Percentiles rank a stretch among this genome's conserved stretches.
These are phyloP conservation scores for Vipera ursinii DNA, from an alignment of 2,797 vertebrate species.

Conservation along the genomic window DNA sequence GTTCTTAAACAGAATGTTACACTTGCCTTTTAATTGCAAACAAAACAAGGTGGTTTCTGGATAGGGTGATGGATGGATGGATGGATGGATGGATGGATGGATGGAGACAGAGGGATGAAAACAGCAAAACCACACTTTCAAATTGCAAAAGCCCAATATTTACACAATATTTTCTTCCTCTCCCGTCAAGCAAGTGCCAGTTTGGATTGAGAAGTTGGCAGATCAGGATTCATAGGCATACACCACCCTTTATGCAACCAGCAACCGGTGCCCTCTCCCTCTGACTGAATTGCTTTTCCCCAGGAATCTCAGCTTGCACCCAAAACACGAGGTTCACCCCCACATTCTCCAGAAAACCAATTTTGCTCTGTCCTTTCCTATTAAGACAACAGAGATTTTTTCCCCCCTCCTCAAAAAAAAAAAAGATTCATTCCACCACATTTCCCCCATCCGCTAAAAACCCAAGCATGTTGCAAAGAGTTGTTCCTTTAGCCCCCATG, in stretches of 20 bases:
- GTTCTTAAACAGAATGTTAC: neutral
- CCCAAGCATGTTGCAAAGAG: accelerated
- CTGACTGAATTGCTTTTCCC: neutral
- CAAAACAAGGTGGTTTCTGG: neutral
- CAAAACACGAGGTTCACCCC: accelerated
- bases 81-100: neutral
- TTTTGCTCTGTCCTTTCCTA: neutral
- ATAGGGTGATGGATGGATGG: neutral
- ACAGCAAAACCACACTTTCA: neutral
- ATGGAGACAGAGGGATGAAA: neutral
- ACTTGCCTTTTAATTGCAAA: neutral
- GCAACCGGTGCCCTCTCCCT: neutral
- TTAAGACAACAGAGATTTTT: accelerated
- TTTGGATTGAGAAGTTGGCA: neutral
- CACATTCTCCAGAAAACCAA: neutral
- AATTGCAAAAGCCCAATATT: neutral
- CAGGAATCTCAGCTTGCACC: neutral
- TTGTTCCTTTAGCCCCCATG: neutral
- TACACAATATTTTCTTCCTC: neutral
- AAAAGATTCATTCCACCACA: accelerated
- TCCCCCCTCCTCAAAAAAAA: accelerated
- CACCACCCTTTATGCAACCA: neutral
- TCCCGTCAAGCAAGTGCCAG: neutral
- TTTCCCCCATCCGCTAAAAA: neutral
- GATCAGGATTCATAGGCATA: neutral